These are phyloP conservation scores for Caenorhabditis zanzibari DNA, from an alignment of 2,888 invertebrate genomes.

Conservation along the genomic window DNA sequence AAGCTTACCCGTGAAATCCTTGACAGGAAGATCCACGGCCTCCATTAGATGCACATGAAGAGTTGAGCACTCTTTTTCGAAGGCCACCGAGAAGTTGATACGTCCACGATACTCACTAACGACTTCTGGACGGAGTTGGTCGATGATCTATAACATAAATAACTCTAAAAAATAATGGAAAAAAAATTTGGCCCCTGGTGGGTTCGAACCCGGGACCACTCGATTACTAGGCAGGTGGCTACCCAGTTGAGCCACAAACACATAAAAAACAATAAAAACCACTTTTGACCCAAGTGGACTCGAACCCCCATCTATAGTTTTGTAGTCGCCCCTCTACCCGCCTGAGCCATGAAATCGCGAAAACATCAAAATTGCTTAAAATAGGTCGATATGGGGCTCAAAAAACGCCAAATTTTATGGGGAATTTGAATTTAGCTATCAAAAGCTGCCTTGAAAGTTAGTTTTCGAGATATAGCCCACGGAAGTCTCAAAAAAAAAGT, in stretches of 20 bases:
- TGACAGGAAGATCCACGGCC: constrained; percentile 81
- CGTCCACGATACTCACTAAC: constrained; percentile 79
- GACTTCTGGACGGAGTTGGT: constrained; percentile 78
- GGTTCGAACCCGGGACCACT: constrained; percentile 1
- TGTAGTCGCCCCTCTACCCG: too few species aligned
- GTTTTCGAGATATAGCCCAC: too few species aligned
- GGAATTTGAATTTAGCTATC: too few species aligned
- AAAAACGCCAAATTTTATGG: neutral
- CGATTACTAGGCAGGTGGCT: too few species aligned
- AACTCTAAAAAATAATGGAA: neutral
- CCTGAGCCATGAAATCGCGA: too few species aligned
- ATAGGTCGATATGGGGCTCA: neutral
- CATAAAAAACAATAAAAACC: too few species aligned
- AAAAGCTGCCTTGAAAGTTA: too few species aligned
- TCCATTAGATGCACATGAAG: constrained; percentile 79
- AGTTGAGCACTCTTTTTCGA: constrained; percentile 77
- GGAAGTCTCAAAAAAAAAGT: too few species aligned
- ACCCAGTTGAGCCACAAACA: neutral
- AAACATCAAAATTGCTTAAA: too few species aligned
- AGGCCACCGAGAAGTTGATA: constrained; percentile 80
- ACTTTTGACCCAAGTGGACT: too few species aligned
- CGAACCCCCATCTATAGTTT: too few species aligned
- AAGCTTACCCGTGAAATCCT: constrained; percentile 78
- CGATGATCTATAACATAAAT: constrained; percentile 75
- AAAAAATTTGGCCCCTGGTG: constrained; percentile 9